These are phyloP conservation scores for human (Homo sapiens) DNA, from an alignment of 2,113 vertebrate genomes.

Conservation along the genomic window DNA sequence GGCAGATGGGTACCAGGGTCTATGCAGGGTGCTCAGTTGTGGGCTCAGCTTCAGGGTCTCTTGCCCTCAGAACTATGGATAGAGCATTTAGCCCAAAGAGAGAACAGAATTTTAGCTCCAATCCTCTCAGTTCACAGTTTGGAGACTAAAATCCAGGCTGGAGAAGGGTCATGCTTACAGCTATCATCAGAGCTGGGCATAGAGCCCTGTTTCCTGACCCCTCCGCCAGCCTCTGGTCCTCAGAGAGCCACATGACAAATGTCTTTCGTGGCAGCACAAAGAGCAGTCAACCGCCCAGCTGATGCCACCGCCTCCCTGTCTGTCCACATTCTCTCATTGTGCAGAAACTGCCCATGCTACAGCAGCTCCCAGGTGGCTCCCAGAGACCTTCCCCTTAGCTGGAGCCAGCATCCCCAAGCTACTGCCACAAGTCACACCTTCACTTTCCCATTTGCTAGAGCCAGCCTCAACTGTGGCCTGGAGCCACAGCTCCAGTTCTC, in stretches of 20 bases:
- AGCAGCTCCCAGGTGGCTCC: not conserved
- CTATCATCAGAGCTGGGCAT: not conserved
- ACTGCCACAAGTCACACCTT: not conserved
- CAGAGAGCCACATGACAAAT: conserved; percentile 23
- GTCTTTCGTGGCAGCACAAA: not conserved
- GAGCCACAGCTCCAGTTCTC: not conserved
- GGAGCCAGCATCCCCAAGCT: not conserved
- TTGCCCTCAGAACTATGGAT: not conserved
- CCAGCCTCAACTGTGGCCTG: not conserved
- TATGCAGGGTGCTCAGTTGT: fast-evolving
- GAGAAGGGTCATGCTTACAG: not conserved
- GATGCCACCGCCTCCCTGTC: not conserved
- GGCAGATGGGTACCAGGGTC: not conserved
- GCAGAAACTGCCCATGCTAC: not conserved
- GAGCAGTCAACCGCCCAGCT: not conserved
- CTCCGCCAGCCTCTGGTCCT: not conserved
- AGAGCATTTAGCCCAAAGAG: not conserved
- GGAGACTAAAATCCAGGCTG: not conserved
- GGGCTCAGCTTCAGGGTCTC: not conserved
- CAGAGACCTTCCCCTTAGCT: not conserved
- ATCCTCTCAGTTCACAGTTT: not conserved
- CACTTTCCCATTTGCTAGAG: not conserved
- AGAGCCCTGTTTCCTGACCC: not conserved
- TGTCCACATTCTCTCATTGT: not conserved
- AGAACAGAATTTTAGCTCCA: not conserved